Conservation (phyloP, 2,888 invertebrate genomes). For the Heliconius sara region DNA sequence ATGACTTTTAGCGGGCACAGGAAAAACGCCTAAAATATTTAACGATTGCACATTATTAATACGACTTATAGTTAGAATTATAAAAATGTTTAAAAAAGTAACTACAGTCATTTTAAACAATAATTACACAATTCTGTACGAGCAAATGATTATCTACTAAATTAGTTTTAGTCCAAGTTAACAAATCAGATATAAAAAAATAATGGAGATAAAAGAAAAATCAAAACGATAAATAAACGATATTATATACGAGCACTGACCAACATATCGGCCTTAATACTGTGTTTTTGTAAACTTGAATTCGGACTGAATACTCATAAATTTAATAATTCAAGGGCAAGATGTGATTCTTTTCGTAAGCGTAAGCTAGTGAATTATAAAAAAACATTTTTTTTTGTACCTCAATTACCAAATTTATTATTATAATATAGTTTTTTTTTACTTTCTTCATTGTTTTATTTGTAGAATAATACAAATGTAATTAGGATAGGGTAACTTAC, state of each 20-base stretch:
- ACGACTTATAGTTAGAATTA: slow-evolving; percentile 7
- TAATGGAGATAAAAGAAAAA: not conserved
- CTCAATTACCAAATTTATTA: not conserved
- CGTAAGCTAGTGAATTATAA: too few species aligned
- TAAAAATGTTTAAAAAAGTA: slow-evolving; percentile 13
- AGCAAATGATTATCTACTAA: not conserved
- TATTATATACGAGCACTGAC: not conserved
- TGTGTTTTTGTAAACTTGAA: not conserved
- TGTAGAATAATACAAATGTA: not conserved
- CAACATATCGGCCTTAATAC: not conserved
- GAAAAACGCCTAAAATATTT: slow-evolving; percentile 86
- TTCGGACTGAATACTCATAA: not conserved
- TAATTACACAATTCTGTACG: not conserved
- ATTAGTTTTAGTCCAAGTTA: not conserved
- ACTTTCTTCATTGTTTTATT: not conserved
- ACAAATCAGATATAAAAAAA: not conserved
- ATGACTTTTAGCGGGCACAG: slow-evolving; percentile 87
- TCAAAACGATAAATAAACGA: not conserved
- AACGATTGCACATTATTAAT: slow-evolving; percentile 51
- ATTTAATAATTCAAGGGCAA: not conserved
- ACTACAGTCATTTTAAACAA: slow-evolving; percentile 21
- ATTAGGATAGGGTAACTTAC: too few species aligned
- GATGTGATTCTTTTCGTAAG: too few species aligned
- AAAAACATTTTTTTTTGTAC: not conserved
- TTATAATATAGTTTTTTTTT: not conserved